Percentiles rank a stretch among this genome's conserved stretches.
phyloP scores from a whole-genome alignment of 2,113 vertebrate species.

The Epinephelus lanceolatus region DNA sequence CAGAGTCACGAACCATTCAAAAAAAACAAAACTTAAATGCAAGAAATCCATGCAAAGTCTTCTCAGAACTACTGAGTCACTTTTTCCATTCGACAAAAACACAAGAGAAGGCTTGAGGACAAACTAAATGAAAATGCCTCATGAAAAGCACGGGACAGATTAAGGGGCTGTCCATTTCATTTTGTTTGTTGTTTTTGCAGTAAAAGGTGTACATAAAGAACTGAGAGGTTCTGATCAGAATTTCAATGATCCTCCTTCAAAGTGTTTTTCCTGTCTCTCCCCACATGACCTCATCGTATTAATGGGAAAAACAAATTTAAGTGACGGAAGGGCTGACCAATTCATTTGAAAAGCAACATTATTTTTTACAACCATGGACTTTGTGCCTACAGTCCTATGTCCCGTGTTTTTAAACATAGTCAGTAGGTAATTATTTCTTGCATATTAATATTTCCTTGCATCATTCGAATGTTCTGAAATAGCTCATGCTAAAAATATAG shows the following conservation, averaged over 20 bases:
- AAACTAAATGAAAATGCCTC: conserved; percentile 18
- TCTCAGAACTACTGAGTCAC: neutral
- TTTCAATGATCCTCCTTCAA: conserved; percentile 30
- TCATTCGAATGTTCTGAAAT: conserved; percentile 8
- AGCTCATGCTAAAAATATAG: neutral
- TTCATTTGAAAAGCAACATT: conserved; percentile 12
- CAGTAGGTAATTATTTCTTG: conserved; percentile 4
- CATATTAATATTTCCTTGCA: conserved; percentile 2
- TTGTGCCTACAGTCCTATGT: neutral
- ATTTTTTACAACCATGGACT: neutral
- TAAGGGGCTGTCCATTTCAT: conserved; percentile 3
- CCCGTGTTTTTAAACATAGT: neutral
- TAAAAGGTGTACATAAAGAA: conserved; percentile 16
- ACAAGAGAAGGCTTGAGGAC: neutral
- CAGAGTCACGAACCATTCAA: neutral
- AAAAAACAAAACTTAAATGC: neutral
- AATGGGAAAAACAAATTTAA: conserved; percentile 24
- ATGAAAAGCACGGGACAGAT: conserved; percentile 8
- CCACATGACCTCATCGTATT: neutral
- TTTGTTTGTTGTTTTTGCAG: conserved; percentile 26
- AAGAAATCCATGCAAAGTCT: neutral
- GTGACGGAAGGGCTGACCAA: neutral
- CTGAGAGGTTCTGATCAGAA: conserved; percentile 16
- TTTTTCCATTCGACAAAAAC: neutral
- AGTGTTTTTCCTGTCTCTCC: neutral